A percentile compares a stretch with the other conserved stretches of the same genome.
Conservation (phyloP, 2,888 invertebrate genomes). For the Lysandra bellargus region DNA sequence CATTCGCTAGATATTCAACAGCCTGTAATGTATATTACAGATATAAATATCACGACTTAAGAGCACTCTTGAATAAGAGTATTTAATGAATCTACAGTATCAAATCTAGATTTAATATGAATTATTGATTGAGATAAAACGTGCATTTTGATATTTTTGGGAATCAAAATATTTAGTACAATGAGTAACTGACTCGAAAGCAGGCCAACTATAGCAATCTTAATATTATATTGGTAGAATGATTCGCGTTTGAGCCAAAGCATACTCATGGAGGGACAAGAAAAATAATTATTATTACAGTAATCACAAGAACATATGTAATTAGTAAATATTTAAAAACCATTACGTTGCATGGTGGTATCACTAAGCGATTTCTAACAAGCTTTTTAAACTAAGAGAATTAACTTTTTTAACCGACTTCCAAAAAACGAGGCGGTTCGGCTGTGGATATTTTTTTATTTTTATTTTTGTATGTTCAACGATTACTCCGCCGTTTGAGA, state of each 20-base stretch:
- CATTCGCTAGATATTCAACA: not conserved
- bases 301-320: not conserved
- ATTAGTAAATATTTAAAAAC: conserved; percentile 8
- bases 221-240: not conserved
- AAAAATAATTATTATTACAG: not conserved
- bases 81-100: too few relatives aligned
- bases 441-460: too few relatives aligned
- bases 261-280: not conserved
- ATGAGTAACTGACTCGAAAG: not conserved
- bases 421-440: too few relatives aligned
- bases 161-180: not conserved
- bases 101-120: too few relatives aligned
- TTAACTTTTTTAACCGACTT: not conserved
- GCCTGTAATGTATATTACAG: too few relatives aligned
- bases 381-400: not conserved
- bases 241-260: not conserved
- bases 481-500: too few relatives aligned
- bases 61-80: too few relatives aligned
- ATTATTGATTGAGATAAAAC: not conserved
- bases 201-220: not conserved
- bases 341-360: not conserved
- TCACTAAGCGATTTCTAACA: not conserved
- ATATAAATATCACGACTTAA: too few relatives aligned
- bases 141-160: not conserved
- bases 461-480: too few relatives aligned